A percentile compares a stretch with the other conserved stretches of the same genome.
Conservation (phyloP, 2,113 vertebrate genomes). For the Stigmatopora nigra region DNA sequence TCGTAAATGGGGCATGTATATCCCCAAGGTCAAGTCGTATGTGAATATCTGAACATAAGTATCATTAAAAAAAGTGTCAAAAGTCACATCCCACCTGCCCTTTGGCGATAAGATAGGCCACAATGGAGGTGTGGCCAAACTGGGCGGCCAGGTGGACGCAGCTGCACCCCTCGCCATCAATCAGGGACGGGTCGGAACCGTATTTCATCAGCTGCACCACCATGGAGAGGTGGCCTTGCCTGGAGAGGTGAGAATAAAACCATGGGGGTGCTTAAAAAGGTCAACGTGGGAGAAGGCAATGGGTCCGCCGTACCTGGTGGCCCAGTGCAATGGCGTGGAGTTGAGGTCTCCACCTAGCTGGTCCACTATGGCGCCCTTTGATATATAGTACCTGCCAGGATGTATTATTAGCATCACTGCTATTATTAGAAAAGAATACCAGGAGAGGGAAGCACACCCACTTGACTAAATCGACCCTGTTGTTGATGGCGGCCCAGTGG, state of each 20-base stretch:
- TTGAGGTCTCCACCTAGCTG: conserved; percentile 98
- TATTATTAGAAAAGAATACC: not conserved
- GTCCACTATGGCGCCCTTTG: conserved; percentile 95
- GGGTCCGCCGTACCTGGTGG: conserved; percentile 78
- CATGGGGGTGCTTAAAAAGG: conserved; percentile 13
- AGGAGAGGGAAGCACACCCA: conserved; percentile 60
- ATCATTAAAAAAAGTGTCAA: not conserved
- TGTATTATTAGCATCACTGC: not conserved
- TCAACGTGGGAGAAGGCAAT: not conserved
- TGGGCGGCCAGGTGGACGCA: conserved; percentile 95
- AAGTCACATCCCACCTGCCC: conserved; percentile 79
- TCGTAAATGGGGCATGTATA: no score
- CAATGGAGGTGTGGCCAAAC: conserved; percentile 98
- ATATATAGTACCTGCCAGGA: conserved; percentile 87
- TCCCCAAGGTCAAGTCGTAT: no score
- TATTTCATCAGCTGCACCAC: conserved; percentile 98
- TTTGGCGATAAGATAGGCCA: conserved; percentile 98
- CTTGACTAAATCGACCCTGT: conserved; percentile 97
- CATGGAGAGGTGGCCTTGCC: conserved; percentile 98
- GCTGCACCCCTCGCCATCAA: conserved; percentile 98
- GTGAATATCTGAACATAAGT: no score
- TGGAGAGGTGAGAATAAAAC: conserved; percentile 35
- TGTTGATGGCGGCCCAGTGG: conserved; percentile 99
- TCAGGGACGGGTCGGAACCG: conserved; percentile 91
- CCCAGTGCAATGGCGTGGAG: conserved; percentile 97